A percentile compares a stretch with the other conserved stretches of the same genome.
phyloP scores from a whole-genome alignment of 2,113 vertebrate genomes.

The Chamaea fasciata region DNA sequence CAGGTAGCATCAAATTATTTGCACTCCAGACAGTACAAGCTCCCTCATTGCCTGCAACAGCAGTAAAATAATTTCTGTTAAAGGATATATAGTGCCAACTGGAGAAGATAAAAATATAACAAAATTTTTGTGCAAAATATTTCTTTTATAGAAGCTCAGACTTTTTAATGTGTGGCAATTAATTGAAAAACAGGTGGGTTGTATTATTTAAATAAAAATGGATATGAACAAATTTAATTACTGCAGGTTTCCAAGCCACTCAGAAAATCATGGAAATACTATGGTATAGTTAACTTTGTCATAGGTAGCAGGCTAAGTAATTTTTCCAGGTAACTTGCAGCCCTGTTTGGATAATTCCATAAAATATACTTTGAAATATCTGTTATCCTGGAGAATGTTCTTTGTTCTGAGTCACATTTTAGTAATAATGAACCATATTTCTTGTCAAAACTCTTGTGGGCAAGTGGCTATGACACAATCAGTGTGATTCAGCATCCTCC shows the following conservation, averaged over 20 bases:
- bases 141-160: not conserved
- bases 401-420: not conserved
- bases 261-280: not conserved
- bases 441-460: not conserved
- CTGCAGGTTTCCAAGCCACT: not conserved
- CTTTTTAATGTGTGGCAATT: not conserved
- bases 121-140: not conserved
- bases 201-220: not conserved
- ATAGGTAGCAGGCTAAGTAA: not conserved
- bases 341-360: not conserved
- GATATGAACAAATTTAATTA: not conserved
- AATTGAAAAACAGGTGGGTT: not conserved
- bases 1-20: not conserved
- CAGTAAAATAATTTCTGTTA: not conserved
- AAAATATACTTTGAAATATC: not conserved
- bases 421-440: not conserved
- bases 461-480: not conserved
- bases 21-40: not conserved
- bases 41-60: not conserved
- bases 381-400: not conserved
- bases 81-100: not conserved
- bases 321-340: not conserved
- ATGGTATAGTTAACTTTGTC: not conserved
- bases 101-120: not conserved
- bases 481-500: not conserved